Evolutionary conservation across 1,140 invertebrate species (phyloP).

Genomic region (Drosophila arizonae): DNA sequence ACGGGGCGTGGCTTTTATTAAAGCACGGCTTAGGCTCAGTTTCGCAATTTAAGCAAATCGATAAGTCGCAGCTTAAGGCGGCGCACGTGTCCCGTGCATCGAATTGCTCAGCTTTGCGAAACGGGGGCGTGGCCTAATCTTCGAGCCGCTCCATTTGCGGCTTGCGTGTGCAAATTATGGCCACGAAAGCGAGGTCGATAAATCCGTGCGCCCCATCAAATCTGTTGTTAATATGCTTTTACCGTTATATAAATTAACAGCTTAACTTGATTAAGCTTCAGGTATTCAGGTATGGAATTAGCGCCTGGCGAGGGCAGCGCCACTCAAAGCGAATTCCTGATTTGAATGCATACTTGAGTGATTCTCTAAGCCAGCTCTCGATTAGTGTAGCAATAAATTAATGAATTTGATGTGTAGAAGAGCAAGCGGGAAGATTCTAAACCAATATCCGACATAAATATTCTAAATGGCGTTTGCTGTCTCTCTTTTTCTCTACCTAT

Average conservation of each 20-base stretch:
- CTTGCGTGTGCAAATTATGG: conserved; percentile 26
- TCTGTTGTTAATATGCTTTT: conserved; percentile 17
- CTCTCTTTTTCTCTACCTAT: too few species aligned
- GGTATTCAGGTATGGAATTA: background rate
- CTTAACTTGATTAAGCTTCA: background rate
- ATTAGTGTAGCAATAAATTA: too few species aligned
- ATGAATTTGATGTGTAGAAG: too few species aligned
- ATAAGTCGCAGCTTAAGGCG: conserved; percentile 30
- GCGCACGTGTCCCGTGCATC: conserved; percentile 2
- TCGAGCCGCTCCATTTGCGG: background rate
- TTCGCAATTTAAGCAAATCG: conserved; percentile 34
- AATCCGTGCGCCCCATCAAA: conserved; percentile 32
- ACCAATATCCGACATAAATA: too few species aligned
- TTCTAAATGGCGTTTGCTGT: too few species aligned
- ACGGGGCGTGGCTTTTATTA: conserved; percentile 4
- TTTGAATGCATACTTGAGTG: too few species aligned
- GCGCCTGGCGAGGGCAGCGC: background rate
- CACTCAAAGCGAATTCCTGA: too few species aligned
- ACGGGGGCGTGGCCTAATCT: background rate
- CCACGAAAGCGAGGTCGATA: conserved; percentile 6
- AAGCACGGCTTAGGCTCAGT: conserved; percentile 23
- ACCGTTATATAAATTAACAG: conserved; percentile 1
- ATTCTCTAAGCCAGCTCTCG: too few species aligned
- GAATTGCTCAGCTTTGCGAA: conserved; percentile 3
- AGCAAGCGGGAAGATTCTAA: too few species aligned